Conservation (phyloP, 53 echinoderm and acorn worm species). For the Antedon mediterranea region DNA sequence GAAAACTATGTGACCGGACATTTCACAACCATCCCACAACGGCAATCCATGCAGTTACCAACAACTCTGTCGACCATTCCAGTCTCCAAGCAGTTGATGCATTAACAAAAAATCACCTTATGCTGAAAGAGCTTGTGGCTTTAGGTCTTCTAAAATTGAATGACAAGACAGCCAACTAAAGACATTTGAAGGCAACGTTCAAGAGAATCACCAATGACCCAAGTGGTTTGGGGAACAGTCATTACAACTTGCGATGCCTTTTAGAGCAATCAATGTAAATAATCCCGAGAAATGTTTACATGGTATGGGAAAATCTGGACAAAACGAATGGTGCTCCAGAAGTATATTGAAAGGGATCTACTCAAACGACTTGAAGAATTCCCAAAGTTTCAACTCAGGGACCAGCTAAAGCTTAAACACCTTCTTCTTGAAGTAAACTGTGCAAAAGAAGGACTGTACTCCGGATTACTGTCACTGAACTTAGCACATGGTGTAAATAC, state of each 20-base stretch:
- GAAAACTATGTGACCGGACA: no score
- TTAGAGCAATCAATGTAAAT: neutral
- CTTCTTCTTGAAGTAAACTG: constrained; percentile 19
- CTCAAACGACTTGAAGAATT: constrained; percentile 15
- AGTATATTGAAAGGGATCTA: constrained; percentile 5
- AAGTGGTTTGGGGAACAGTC: constrained; percentile 36
- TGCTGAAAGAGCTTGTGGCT: constrained; percentile 22
- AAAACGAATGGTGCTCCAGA: constrained; percentile 31
- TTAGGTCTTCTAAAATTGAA: constrained; percentile 14
- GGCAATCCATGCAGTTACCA: no score
- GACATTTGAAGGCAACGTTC: constrained; percentile 26
- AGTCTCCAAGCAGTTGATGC: no score
- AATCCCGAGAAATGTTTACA: constrained; percentile 1
- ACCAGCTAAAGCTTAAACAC: constrained; percentile 19
- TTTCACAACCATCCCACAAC: no score
- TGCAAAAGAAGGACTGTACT: constrained; percentile 6
- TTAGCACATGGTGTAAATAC: constrained; percentile 7
- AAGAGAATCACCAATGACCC: constrained; percentile 12
- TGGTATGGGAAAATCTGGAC: constrained; percentile 23
- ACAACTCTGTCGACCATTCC: no score
- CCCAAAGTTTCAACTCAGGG: constrained; percentile 17
- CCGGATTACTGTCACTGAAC: constrained; percentile 20
- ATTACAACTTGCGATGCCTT: neutral
- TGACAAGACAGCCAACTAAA: constrained; percentile 29
- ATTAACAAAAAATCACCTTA: no score